Conservation (phyloP, 1,140 invertebrate species). For the Nixonia krombeini region DNA sequence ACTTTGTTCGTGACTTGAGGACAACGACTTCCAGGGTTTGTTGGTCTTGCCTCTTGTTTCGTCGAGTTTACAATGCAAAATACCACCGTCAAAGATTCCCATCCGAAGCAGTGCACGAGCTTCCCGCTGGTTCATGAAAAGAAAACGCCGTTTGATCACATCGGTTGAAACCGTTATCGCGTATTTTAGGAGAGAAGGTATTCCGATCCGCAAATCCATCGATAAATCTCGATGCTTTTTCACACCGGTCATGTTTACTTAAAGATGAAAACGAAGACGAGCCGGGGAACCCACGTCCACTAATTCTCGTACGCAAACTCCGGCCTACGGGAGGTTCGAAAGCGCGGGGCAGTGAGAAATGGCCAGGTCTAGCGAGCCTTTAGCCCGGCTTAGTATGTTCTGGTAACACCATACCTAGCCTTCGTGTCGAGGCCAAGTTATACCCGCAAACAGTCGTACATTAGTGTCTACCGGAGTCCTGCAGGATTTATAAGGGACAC, state of each 20-base stretch:
- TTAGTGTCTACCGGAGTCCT: slow-evolving; percentile 70
- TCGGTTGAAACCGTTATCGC: no score
- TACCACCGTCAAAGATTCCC: slow-evolving; percentile 29
- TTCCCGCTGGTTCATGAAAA: no score
- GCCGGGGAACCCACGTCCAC: slow-evolving; percentile 41
- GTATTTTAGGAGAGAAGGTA: no score
- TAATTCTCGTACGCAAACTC: slow-evolving; percentile 33
- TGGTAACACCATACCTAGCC: slow-evolving; percentile 65
- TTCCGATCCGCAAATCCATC: slow-evolving; percentile 68
- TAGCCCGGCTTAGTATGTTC: slow-evolving; percentile 70
- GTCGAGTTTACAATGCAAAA: slow-evolving; percentile 32
- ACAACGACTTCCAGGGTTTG: slow-evolving; percentile 48
- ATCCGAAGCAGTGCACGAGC: no score
- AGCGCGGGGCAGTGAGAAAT: slow-evolving; percentile 67
- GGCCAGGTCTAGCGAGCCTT: slow-evolving; percentile 69
- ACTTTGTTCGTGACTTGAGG: slow-evolving; percentile 47
- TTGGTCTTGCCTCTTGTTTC: slow-evolving; percentile 46
- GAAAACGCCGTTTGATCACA: no score
- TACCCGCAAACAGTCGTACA: slow-evolving; percentile 73
- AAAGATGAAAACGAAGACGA: slow-evolving; percentile 68
- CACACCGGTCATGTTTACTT: slow-evolving; percentile 63
- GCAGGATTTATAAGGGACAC: slow-evolving; percentile 71
- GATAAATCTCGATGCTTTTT: slow-evolving; percentile 63
- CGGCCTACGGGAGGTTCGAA: slow-evolving; percentile 51
- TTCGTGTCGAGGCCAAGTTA: slow-evolving; percentile 71